Conservation (phyloP, 2,888 invertebrate species). For the Brachyopa scutellaris region DNA sequence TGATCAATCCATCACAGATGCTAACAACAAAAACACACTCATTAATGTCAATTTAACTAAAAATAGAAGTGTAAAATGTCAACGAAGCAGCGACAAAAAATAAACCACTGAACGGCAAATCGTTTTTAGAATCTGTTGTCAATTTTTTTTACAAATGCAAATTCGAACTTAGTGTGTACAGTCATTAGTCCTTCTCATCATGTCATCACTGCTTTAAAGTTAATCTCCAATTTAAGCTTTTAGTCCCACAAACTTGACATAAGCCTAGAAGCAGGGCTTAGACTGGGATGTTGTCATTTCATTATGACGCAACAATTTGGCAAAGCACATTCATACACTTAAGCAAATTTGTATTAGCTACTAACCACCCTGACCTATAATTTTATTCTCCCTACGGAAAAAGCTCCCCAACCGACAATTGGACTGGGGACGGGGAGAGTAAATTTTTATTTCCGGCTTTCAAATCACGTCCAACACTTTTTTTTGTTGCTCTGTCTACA, state of each 20-base stretch:
- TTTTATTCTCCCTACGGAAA: background rate
- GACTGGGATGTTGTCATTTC: background rate
- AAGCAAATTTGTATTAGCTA: background rate
- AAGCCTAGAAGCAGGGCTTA: too few species aligned
- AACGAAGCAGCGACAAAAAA: too few species aligned
- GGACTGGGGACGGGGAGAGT: conserved; percentile 27
- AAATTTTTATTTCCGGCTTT: conserved; percentile 71
- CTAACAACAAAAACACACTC: background rate
- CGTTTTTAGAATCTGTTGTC: background rate
- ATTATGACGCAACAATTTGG: too few species aligned
- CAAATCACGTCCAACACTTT: conserved; percentile 48
- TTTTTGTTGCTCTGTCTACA: too few species aligned
- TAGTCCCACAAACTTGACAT: background rate
- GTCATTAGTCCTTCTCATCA: too few species aligned
- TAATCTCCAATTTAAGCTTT: background rate
- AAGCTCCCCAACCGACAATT: conserved; percentile 16
- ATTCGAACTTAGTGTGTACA: too few species aligned
- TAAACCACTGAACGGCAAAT: background rate
- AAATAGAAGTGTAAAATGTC: background rate
- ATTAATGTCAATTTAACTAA: background rate
- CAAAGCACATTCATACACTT: too few species aligned
- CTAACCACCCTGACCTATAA: conserved; percentile 13
- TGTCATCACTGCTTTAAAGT: background rate
- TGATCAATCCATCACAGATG: background rate
- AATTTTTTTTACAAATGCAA: too few species aligned